Evolutionary conservation across 1,140 invertebrate genomes (phyloP).

Genomic region (Camponotus pennsylvanicus): DNA sequence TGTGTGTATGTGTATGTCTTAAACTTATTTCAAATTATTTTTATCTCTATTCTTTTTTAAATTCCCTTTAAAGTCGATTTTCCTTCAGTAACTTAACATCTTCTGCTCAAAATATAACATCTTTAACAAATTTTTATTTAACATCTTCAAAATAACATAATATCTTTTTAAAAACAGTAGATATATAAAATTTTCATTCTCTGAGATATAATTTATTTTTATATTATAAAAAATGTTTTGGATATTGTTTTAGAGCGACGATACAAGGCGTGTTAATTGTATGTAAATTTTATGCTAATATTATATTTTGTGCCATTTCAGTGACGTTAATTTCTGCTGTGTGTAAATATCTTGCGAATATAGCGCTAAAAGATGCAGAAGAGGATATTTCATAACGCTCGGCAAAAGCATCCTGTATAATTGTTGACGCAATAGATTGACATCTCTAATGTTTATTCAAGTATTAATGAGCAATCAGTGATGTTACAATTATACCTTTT

Average conservation of each 20-base stretch:
- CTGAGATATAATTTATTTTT: neutral
- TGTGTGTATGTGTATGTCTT: neutral
- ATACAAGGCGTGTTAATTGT: neutral
- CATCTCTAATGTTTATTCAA: slow-evolving; percentile 14
- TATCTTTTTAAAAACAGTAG: slow-evolving; percentile 7
- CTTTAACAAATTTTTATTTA: slow-evolving; percentile 2
- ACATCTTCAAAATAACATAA: neutral
- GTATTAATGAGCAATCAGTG: slow-evolving; percentile 46
- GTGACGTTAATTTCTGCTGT: neutral
- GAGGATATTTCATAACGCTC: neutral
- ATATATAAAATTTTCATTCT: neutral
- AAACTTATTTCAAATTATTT: neutral
- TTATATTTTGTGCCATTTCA: slow-evolving; percentile 2
- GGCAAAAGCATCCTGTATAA: slow-evolving; percentile 10
- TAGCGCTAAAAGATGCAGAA: neutral
- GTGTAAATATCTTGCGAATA: neutral
- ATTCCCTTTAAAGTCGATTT: slow-evolving; percentile 19
- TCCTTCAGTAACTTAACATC: slow-evolving; percentile 32
- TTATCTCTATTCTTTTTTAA: neutral
- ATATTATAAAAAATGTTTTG: slow-evolving; percentile 10
- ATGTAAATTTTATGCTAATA: slow-evolving; percentile 29
- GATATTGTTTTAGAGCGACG: neutral
- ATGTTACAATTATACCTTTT: slow-evolving; percentile 50
- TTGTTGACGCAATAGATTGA: slow-evolving; percentile 23
- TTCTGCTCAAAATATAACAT: slow-evolving; percentile 43